phyloP scores from a whole-genome alignment of 2,797 vertebrate genomes.

The Acrossocheilus wenchowensis region DNA sequence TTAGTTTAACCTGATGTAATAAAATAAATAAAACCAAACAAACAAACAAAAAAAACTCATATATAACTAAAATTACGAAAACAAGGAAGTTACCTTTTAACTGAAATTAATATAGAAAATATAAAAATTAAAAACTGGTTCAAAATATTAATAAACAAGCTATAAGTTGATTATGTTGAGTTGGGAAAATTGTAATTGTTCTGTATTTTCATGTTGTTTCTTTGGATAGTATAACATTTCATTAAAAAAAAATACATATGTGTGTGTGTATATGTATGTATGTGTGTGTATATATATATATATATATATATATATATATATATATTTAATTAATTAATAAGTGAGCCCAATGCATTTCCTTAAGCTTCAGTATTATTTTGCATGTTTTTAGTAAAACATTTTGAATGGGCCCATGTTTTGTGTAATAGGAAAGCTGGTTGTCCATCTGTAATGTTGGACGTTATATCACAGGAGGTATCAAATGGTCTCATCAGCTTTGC shows the following conservation, averaged over 20 bases:
- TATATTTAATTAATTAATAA: neutral
- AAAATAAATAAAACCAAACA: neutral
- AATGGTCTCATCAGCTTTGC: conserved; percentile 6
- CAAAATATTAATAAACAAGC: neutral
- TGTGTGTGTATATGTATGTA: no score
- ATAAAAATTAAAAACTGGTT: neutral
- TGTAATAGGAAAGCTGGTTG: neutral
- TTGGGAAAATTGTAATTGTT: neutral
- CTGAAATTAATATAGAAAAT: neutral
- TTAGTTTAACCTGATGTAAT: neutral
- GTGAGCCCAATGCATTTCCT: neutral
- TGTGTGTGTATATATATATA: no score
- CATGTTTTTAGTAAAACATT: neutral
- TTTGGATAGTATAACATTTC: neutral
- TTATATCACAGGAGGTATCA: neutral
- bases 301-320: no score
- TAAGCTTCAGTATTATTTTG: neutral
- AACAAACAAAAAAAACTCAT: no score
- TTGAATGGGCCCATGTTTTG: neutral
- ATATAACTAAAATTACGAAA: neutral
- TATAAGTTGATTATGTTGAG: neutral
- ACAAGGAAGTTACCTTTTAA: neutral
- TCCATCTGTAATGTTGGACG: neutral
- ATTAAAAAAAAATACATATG: neutral
- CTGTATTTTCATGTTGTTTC: neutral